phyloP scores from a whole-genome alignment of 2,797 vertebrate species.

The Labroides dimidiatus region DNA sequence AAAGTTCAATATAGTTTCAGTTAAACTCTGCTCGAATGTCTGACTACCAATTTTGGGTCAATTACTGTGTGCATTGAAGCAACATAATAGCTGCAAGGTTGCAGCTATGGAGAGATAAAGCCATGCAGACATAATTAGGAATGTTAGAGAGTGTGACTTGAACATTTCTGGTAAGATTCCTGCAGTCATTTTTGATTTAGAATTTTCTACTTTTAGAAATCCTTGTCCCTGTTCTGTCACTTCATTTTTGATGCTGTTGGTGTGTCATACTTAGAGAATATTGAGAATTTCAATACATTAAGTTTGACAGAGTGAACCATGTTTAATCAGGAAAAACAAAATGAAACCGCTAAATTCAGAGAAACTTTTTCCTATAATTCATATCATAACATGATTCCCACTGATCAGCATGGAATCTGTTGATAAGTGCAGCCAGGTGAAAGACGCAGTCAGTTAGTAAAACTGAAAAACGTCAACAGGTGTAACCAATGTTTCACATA shows the following conservation, averaged over 20 bases:
- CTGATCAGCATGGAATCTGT: slow-evolving; percentile 35
- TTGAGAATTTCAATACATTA: slow-evolving; percentile 18
- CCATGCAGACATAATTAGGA: slow-evolving; percentile 53
- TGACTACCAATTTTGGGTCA: slow-evolving; percentile 47
- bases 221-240: slow-evolving; percentile 28
- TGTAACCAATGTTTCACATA: too few species aligned
- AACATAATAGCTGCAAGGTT: slow-evolving; percentile 32
- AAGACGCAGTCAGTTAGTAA: too few species aligned
- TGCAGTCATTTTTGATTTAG: slow-evolving; percentile 38
- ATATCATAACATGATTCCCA: slow-evolving; percentile 8
- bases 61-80: slow-evolving; percentile 48
- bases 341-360: neutral
- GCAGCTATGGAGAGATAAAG: slow-evolving; percentile 39
- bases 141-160: slow-evolving; percentile 28
- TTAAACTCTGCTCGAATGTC: slow-evolving; percentile 12
- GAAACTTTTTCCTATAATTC: neutral
- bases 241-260: slow-evolving; percentile 25
- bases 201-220: slow-evolving; percentile 32
- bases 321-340: slow-evolving; percentile 4
- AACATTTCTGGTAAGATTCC: slow-evolving; percentile 39
- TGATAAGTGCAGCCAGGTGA: slow-evolving; percentile 38
- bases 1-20: slow-evolving; percentile 16
- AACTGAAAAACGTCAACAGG: too few species aligned
- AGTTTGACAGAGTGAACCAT: neutral
- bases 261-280: slow-evolving; percentile 32